Percentiles rank a stretch among this genome's conserved stretches.
phyloP scores from a whole-genome alignment of 2,113 vertebrate genomes.

The Circaetus gallicus region DNA sequence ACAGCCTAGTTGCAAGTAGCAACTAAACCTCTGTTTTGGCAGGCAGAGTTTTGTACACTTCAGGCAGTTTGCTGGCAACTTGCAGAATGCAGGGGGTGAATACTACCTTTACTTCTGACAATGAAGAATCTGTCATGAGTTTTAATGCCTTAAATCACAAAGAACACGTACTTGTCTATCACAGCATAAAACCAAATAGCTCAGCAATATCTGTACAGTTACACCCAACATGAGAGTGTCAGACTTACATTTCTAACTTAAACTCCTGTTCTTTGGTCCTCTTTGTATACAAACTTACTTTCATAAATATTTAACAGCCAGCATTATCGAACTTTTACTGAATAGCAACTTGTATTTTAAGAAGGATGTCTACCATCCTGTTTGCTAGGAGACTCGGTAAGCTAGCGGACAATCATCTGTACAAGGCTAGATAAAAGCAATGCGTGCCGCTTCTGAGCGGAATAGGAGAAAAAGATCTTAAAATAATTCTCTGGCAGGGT shows the following conservation, averaged over 20 bases:
- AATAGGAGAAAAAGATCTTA: not conserved
- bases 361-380: not conserved
- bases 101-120: not conserved
- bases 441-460: not conserved
- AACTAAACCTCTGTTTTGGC: not conserved
- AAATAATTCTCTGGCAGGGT: not conserved
- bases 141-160: not conserved
- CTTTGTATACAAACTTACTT: not conserved
- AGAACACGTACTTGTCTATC: not conserved
- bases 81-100: not conserved
- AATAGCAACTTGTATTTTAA: not conserved
- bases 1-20: not conserved
- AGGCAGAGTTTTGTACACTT: not conserved
- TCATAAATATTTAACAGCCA: not conserved
- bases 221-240: accelerated
- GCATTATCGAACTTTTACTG: accelerated
- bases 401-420: accelerated
- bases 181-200: not conserved
- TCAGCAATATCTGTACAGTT: not conserved
- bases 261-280: slow-evolving; percentile 46
- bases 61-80: not conserved
- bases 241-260: accelerated
- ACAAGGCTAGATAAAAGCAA: not conserved
- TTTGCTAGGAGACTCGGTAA: not conserved
- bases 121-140: not conserved